phyloP scores from a whole-genome alignment of 2,888 invertebrate genomes.

The Trissolcus japonicus region DNA sequence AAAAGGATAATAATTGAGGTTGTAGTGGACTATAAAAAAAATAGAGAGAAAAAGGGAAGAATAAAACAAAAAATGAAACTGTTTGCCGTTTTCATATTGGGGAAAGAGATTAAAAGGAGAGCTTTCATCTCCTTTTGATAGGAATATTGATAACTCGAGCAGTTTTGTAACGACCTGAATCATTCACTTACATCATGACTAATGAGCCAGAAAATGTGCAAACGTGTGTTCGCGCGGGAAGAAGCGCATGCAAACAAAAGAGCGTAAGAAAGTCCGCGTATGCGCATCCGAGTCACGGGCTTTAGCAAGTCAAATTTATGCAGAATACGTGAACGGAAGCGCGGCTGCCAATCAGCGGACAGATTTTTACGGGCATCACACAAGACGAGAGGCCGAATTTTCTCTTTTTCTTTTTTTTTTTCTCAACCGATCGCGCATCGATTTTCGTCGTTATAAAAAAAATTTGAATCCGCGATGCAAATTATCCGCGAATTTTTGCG shows the following conservation, averaged over 20 bases:
- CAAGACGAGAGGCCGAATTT: constrained; percentile 21
- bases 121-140: too few relatives aligned
- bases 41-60: too few relatives aligned
- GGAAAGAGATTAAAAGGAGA: too few relatives aligned
- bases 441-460: constrained; percentile 26
- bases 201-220: constrained; percentile 17
- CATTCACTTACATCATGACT: constrained; percentile 14
- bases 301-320: constrained; percentile 75
- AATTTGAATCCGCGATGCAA: constrained; percentile 23
- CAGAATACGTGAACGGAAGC: constrained; percentile 62
- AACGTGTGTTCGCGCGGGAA: constrained; percentile 1
- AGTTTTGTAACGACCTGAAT: too few relatives aligned
- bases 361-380: constrained; percentile 37
- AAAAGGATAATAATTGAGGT: too few relatives aligned
- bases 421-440: constrained; percentile 33
- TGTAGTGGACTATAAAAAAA: too few relatives aligned
- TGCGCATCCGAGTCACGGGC: constrained; percentile 62
- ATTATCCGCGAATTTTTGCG: constrained; percentile 20
- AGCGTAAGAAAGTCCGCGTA: constrained; percentile 47
- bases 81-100: too few relatives aligned
- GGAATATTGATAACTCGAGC: too few relatives aligned
- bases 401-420: constrained; percentile 12
- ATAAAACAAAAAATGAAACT: too few relatives aligned
- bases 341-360: constrained; percentile 54
- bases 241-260: constrained; percentile 29